Evolutionary conservation across 2,113 vertebrate species (phyloP), one percentile per base, ranked within the genome.

Genomic region (Cepphus grylle): DNA sequence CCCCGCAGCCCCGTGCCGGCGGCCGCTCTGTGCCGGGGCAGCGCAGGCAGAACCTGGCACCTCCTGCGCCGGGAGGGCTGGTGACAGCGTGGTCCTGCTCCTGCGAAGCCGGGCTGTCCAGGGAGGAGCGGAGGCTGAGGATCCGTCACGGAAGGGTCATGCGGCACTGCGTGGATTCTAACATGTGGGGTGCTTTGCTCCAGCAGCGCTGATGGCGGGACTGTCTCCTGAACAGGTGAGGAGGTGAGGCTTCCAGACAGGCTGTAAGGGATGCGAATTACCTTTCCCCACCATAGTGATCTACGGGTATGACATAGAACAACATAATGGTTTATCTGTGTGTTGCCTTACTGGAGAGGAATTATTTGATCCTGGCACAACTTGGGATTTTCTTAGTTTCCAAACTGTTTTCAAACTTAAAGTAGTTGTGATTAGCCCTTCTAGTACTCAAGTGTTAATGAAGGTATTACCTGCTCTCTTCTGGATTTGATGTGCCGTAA

Each of bases 61-160:
- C 76, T 82, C 9, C 0, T 5, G 3, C 19, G 30, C 9, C 14
- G 3, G 26, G 4, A 4, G 59, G 49, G 49, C 19, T 38, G 59
- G 1, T 38, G 9, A 4, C 12, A 25, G 4, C 0, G 0, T 55
- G 86, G 32, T 47, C 25, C 32, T 69, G 65, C 29, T 45, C 49
- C 59, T 40, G 55, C 50, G 36, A 25, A 32, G 38, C 0, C 30
- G 55, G 43, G 53, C 36, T 38, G 5, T n/a, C 43, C 26, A 5
- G 38, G 86, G 63, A 73, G 81, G 22, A 42, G 5, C 0, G 5
- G 73, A 32, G 59, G 20, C 69, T 15, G 47, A 59, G 77, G 40
- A 3, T 27, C n/a, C 20, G 12, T 86, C 50, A 20, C 45, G 11
- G 40, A n/a, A 21, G 15, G 11, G 14, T 3, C 26, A 5, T 38